Evolutionary conservation across 1,140 invertebrate species (phyloP).

Genomic region (Hormaphis cornu): DNA sequence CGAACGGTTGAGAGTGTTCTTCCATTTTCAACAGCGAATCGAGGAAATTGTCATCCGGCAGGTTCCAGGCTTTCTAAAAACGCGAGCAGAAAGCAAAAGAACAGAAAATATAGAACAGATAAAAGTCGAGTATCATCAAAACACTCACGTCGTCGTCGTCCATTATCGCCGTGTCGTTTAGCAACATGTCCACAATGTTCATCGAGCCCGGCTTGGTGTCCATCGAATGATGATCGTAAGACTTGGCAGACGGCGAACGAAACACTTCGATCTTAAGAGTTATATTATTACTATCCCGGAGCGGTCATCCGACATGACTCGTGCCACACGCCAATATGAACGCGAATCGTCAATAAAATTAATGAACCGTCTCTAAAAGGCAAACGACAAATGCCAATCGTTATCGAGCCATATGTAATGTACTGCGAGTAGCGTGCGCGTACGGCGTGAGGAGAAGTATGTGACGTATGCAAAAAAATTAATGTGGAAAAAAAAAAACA

Average conservation of each 20-base stretch:
- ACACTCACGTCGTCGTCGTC: neutral
- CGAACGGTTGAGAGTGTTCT: conserved; percentile 19
- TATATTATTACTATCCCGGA: no score
- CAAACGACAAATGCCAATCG: no score
- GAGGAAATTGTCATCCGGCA: conserved; percentile 35
- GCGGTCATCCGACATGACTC: no score
- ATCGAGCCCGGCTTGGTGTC: neutral
- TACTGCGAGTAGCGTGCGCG: no score
- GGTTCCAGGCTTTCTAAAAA: conserved; percentile 34
- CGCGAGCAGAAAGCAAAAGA: neutral
- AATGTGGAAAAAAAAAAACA: neutral
- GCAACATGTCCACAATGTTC: conserved; percentile 22
- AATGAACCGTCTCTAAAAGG: no score
- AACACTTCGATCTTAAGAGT: no score
- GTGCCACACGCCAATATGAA: no score
- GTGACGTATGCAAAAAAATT: conserved; percentile 28
- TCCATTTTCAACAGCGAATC: conserved; percentile 35
- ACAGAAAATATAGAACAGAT: neutral
- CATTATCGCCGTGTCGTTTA: neutral
- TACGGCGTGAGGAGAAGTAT: neutral
- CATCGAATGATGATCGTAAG: neutral
- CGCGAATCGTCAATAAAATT: no score
- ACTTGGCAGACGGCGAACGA: neutral
- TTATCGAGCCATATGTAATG: no score
- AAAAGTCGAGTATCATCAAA: neutral